Conservation (phyloP, 2,113 vertebrate species). For the Thamnaconus septentrionalis region DNA sequence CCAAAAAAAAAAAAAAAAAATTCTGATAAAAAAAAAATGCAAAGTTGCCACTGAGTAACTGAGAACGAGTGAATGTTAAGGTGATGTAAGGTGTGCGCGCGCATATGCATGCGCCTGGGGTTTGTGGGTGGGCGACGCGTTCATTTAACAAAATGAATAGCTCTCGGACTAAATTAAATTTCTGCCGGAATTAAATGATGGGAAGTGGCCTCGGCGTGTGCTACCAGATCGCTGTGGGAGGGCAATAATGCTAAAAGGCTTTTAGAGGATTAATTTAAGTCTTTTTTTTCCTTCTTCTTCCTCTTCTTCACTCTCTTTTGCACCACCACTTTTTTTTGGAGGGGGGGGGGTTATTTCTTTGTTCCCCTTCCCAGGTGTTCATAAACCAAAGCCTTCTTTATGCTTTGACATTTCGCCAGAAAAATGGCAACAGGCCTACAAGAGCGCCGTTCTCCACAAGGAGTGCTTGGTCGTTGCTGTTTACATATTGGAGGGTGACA, state of each 20-base stretch:
- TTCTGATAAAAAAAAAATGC: conserved; percentile 33
- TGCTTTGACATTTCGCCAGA: conserved; percentile 65
- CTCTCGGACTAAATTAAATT: conserved; percentile 82
- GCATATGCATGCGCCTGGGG: conserved; percentile 37
- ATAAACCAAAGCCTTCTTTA: conserved; percentile 67
- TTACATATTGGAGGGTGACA: background rate
- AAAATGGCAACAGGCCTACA: conserved; percentile 54
- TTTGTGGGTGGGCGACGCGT: conserved; percentile 50
- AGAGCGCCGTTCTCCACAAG: conserved; percentile 28
- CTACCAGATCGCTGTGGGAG: conserved; percentile 71
- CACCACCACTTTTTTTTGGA: conserved; percentile 29
- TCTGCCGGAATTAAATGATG: conserved; percentile 78
- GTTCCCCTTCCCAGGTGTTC: conserved; percentile 66
- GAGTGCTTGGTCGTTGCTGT: conserved; percentile 42
- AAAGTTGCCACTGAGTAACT: conserved; percentile 39
- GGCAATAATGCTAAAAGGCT: conserved; percentile 85
- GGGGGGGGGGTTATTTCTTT: conserved; percentile 38
- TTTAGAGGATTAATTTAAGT: conserved; percentile 83
- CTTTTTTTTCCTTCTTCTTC: conserved; percentile 42
- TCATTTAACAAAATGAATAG: conserved; percentile 82
- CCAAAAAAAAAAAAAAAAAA: conserved; percentile 12
- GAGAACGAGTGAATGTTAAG: conserved; percentile 13
- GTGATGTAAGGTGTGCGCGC: conserved; percentile 17
- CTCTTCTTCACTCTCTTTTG: conserved; percentile 37
- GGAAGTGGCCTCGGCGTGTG: conserved; percentile 68